Percentiles rank a stretch among this genome's conserved stretches.
Evolutionary conservation across 1,140 invertebrate genomes (phyloP).

Genomic region (Bombus affinis): DNA sequence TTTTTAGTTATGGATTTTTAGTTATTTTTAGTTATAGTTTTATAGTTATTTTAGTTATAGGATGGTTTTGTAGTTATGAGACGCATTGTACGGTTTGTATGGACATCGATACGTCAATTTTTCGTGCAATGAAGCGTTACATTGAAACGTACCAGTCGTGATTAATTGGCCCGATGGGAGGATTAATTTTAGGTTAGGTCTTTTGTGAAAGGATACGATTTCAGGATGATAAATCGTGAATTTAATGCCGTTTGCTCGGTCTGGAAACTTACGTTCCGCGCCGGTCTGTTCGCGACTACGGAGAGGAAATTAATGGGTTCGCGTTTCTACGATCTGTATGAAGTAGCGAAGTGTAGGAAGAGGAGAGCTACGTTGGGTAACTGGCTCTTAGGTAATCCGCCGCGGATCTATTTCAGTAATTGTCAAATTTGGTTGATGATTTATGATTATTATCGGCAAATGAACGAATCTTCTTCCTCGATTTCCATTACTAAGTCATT

Average conservation of each 20-base stretch:
- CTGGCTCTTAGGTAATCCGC: not conserved
- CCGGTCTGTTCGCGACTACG: not conserved
- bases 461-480: not conserved
- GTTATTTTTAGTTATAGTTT: no score
- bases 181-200: not conserved
- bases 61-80: no score
- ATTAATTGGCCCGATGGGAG: not conserved
- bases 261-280: not conserved
- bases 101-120: not conserved
- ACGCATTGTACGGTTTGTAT: no score
- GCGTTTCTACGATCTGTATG: not conserved
- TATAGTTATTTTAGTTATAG: no score
- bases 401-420: not conserved
- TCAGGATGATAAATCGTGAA: not conserved
- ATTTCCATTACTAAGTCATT: not conserved
- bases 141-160: not conserved
- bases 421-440: not conserved
- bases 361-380: not conserved
- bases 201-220: not conserved
- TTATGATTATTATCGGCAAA: not conserved
- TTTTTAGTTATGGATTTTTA: no score
- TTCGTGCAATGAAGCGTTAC: not conserved
- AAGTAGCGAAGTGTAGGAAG: conserved; percentile 11
- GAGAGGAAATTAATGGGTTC: conserved; percentile 8
- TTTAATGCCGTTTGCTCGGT: not conserved